A percentile compares a stretch with the other conserved stretches of the same genome.
phyloP scores from a whole-genome alignment of 2,888 invertebrate species.

The Beris morrisii region DNA sequence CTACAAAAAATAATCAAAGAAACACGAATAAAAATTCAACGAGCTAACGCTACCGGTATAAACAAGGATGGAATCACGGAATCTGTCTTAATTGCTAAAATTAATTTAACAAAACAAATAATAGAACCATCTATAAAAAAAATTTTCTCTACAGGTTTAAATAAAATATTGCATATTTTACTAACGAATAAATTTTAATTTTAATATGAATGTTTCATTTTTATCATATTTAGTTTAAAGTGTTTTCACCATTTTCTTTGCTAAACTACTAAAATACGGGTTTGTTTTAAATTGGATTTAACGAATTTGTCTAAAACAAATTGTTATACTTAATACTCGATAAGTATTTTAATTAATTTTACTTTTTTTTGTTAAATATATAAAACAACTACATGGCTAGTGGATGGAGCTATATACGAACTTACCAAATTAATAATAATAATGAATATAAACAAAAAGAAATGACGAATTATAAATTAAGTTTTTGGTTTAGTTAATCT shows the following conservation, averaged over 20 bases:
- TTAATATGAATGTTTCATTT: no score
- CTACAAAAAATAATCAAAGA: constrained; percentile 14
- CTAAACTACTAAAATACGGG: no score
- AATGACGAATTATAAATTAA: no score
- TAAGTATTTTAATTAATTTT: no score
- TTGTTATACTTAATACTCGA: no score
- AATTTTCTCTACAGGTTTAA: constrained; percentile 16
- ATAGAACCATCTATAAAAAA: constrained; percentile 22
- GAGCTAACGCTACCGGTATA: constrained; percentile 24
- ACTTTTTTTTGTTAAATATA: neutral
- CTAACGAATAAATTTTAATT: constrained; percentile 20
- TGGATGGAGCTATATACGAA: constrained; percentile 37
- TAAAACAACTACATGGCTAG: constrained; percentile 38
- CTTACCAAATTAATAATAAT: constrained; percentile 22
- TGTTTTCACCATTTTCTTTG: no score
- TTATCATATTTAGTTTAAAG: no score
- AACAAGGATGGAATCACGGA: constrained; percentile 22
- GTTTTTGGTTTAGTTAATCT: no score
- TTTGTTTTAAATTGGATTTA: no score
- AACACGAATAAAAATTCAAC: constrained; percentile 21
- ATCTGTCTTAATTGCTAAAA: constrained; percentile 17
- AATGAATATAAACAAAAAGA: neutral
- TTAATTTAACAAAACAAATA: constrained; percentile 27
- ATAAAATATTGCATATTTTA: constrained; percentile 12
- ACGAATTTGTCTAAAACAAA: no score